Percentiles rank a stretch among this genome's conserved stretches.
These are phyloP conservation scores for Phalacrocorax aristotelis DNA, from an alignment of 2,113 vertebrate species.

Conservation along the genomic window DNA sequence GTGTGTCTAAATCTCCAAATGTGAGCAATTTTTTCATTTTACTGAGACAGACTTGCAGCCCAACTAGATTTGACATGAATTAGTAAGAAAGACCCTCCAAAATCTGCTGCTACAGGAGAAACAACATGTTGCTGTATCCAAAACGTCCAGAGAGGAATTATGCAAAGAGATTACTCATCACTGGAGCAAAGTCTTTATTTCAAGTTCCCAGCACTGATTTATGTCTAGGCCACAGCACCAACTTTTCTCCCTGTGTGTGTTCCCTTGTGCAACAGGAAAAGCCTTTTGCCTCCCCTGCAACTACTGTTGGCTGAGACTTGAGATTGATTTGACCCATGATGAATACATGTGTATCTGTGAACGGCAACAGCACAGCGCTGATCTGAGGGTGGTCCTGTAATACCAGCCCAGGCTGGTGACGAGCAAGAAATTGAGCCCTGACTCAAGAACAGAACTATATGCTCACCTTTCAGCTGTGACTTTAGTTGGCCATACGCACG, in stretches of 20 bases:
- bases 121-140: neutral
- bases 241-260: neutral
- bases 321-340: accelerated
- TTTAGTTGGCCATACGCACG: neutral
- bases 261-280: neutral
- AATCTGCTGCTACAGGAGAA: constrained; percentile 7
- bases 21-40: neutral
- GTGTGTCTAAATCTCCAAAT: neutral
- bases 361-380: neutral
- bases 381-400: neutral
- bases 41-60: neutral
- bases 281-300: neutral
- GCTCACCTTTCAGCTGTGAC: neutral
- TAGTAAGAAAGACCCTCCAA: neutral
- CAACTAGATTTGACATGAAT: neutral
- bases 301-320: neutral
- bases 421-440: neutral
- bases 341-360: neutral
- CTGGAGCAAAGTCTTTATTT: neutral
- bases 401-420: neutral
- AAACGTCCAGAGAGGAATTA: constrained; percentile 36
- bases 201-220: neutral
- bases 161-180: constrained; percentile 24
- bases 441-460: neutral
- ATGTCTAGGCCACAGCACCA: neutral